Base-by-base conservation (phyloP, 2,113 vertebrate genomes). In the Trichechus manatus region DNA sequence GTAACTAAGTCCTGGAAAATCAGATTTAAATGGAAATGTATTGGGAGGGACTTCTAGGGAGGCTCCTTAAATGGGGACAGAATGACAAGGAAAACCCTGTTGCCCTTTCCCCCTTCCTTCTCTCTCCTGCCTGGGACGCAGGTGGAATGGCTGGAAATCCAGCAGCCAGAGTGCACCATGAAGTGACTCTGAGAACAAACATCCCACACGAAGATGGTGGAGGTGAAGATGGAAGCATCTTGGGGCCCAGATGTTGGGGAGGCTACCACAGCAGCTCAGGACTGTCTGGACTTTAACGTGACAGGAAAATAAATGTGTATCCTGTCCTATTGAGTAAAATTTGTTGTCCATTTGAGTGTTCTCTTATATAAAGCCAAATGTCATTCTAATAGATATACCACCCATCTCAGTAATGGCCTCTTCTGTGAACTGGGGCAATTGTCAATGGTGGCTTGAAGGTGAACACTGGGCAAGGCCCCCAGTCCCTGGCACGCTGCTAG, bases 261-360 rank as follows among this genome's bases (percentile, higher is more conserved):
- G 17, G 29, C 27, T 11, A 0, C 10, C 4, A 3, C 19, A 11
- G 47, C 61, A 75, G 27, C 77, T 68, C 0, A 0, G 1, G 39
- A 36, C 64, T 61, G 3, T 42, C 64, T 4, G 13, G 42, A 36
- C 81, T 68, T 61, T 15, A 14, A n/a, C 6, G 4, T 11, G 31
- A 44, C 25, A 70, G 33, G 68, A 61, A 36, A 80, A 42, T 3
- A 15, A 53, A 29, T 27, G 13, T 47, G 36, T 56, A 3, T 47
- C 3, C 9, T 17, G 5, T 81, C 22, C 59, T 61, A 61, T 66
- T 4, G 25, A 33, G 27, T 80, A n/a, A 63, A 39, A 36, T 42
- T 82, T 11, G 5, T 6, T 5, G 8, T 7, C 53, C 42, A 59
- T 14, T 22, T 56, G 42, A 20, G 36, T 50, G 47, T 70, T 81